Base-by-base conservation (phyloP, 2,113 vertebrate genomes). In the Lepisosteus osseus region DNA sequence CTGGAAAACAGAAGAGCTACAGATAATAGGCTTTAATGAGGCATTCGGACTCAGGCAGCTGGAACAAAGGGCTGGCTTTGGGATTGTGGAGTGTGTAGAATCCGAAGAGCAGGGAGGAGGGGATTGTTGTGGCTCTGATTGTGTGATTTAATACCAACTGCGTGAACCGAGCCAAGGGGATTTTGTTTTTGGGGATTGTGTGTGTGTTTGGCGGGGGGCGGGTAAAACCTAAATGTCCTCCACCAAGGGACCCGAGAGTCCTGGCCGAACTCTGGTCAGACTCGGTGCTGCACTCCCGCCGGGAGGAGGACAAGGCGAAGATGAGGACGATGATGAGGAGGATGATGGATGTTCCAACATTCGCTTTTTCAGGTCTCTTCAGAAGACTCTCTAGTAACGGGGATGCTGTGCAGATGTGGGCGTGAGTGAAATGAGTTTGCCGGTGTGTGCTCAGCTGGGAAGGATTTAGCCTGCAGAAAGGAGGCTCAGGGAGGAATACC, bases 11-110 rank as follows among this genome's bases (percentile, higher is more conserved):
- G 73, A 82, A 78, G 65, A 76, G 81, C 62, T 78, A 47, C 79
- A 81, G 78, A 83, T 81, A 83, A 85, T 83, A 83, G 79, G 81
- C 83, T 83, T 83, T 81, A 85, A 80, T 85, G 78, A 79, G 81
- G 78, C 78, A 83, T 83, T 83, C 77, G 78, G 76, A 83, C 80
- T 83, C 81, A 83, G 81, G 72, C 71, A 62, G 61, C 72, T 44
- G 40, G 65, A 74, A 84, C 83, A 84, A 83, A 81, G 75, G 77
- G 65, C 69, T 6, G 73, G 78, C 78, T 74, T 74, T 68, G 75
- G 74, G 82, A 80, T 77, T 78, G 77, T 69, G 75, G 78, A 80
- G 75, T 70, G 29, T 29, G 29, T 2, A 29, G 29, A 29, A 29
- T 29, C 29, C 29, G 29, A 29, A 59, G 67, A 72, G 71, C 72